A percentile compares a stretch with the other conserved stretches of the same genome.
Evolutionary conservation across 1,140 invertebrate species (phyloP).

Genomic region (Acromyrmex heyeri): DNA sequence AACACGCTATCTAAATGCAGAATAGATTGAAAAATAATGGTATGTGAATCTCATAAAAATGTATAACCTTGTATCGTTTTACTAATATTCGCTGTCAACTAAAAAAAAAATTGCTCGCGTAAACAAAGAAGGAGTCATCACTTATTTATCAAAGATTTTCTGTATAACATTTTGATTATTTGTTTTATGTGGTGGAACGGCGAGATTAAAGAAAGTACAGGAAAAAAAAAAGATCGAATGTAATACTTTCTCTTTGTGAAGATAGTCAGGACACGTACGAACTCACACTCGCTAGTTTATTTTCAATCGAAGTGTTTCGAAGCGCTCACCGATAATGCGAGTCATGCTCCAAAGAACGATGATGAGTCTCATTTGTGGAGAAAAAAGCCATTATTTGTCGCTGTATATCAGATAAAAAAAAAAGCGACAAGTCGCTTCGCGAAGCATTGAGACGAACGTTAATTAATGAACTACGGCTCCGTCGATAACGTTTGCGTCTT

Average conservation of each 20-base stretch:
- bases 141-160: conserved; percentile 21
- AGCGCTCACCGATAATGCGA: conserved; percentile 51
- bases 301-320: conserved; percentile 73
- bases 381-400: conserved; percentile 56
- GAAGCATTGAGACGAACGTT: conserved; percentile 12
- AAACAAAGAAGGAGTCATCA: neutral
- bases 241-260: conserved; percentile 34
- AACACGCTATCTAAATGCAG: neutral
- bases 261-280: conserved; percentile 36
- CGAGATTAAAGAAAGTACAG: conserved; percentile 33
- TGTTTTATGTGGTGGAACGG: conserved; percentile 17
- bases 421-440: conserved; percentile 30
- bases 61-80: neutral
- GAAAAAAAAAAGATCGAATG: conserved; percentile 20
- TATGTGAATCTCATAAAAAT: conserved; percentile 22
- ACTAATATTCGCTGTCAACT: neutral
- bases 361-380: conserved; percentile 31
- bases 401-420: conserved; percentile 29
- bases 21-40: conserved; percentile 1
- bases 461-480: conserved; percentile 47
- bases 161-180: conserved; percentile 28
- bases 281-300: conserved; percentile 68
- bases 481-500: conserved; percentile 25
- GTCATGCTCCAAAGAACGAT: conserved; percentile 47
- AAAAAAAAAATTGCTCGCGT: neutral